Evolutionary conservation across 1,140 invertebrate species (phyloP).

Genomic region (Drosophila pandora): DNA sequence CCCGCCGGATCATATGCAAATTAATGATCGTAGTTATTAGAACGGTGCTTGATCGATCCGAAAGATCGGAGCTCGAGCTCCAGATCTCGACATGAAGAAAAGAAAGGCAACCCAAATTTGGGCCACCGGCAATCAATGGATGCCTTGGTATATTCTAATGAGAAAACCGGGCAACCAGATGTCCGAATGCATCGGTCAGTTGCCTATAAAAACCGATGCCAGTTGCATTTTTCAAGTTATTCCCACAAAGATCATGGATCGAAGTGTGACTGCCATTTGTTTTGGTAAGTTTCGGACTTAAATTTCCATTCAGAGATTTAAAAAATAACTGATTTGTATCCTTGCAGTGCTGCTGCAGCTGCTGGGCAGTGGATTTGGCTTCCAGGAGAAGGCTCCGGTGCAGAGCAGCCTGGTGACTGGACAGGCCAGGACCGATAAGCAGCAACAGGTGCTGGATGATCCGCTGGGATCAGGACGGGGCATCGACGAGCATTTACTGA

Average conservation of each 20-base stretch:
- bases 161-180: constrained; percentile 54
- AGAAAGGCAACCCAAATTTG: constrained; percentile 43
- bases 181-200: constrained; percentile 41
- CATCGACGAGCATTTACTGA: constrained; percentile 58
- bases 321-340: neutral
- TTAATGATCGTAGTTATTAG: constrained; percentile 41
- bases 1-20: constrained; percentile 33
- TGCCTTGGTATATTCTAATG: constrained; percentile 67
- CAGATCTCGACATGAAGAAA: constrained; percentile 13
- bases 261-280: constrained; percentile 23
- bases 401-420: constrained; percentile 47
- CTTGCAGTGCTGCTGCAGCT: constrained; percentile 46
- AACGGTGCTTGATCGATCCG: constrained; percentile 37
- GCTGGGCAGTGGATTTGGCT: constrained; percentile 25
- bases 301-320: neutral
- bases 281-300: constrained; percentile 17
- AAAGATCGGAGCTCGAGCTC: constrained; percentile 27
- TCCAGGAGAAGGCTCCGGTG: constrained; percentile 65
- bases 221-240: constrained; percentile 31
- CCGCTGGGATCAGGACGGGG: constrained; percentile 33
- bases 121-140: constrained; percentile 26
- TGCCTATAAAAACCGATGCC: constrained; percentile 50
- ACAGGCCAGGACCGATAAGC: constrained; percentile 55
- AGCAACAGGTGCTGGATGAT: constrained; percentile 49
- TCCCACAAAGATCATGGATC: constrained; percentile 30